Conservation (phyloP, 2,888 invertebrate species). For the Calameuta idolon region DNA sequence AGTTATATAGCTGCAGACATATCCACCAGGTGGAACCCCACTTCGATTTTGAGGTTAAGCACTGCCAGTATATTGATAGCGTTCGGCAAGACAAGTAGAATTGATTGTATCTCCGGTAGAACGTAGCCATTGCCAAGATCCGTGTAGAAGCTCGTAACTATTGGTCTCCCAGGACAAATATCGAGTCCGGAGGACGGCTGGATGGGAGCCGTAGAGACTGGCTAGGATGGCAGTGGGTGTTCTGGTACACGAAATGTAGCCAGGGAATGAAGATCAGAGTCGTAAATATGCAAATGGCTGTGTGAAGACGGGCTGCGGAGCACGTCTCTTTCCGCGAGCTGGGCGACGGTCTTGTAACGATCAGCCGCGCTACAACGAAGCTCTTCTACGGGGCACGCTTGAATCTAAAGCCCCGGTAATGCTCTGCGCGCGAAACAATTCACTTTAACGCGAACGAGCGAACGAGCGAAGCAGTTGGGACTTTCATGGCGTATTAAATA, state of each 20-base stretch:
- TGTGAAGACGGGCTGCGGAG: constrained; percentile 16
- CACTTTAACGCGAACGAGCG: constrained; percentile 26
- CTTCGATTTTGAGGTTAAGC: background rate
- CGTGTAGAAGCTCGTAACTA: constrained; percentile 1
- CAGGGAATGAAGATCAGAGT: constrained; percentile 26
- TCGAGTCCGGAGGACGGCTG: background rate
- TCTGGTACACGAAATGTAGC: background rate
- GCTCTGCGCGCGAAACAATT: constrained; percentile 27
- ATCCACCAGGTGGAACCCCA: background rate
- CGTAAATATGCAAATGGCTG: constrained; percentile 38
- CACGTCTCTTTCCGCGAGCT: constrained; percentile 24
- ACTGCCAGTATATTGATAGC: background rate
- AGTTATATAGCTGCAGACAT: background rate
- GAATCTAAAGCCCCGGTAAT: constrained; percentile 29
- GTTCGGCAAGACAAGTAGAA: background rate
- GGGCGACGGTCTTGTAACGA: constrained; percentile 19
- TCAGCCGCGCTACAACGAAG: background rate
- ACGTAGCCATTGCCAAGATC: background rate
- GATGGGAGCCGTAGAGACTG: background rate
- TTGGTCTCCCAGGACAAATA: constrained; percentile 4
- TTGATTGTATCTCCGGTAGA: background rate
- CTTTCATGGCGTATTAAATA: constrained; percentile 33
- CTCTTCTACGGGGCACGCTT: constrained; percentile 14
- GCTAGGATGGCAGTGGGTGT: background rate
- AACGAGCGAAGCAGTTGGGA: constrained; percentile 24